Evolutionary conservation across 2,888 invertebrate genomes (phyloP), one percentile per base, ranked within the genome.

Genomic region (Apamea epomidion): DNA sequence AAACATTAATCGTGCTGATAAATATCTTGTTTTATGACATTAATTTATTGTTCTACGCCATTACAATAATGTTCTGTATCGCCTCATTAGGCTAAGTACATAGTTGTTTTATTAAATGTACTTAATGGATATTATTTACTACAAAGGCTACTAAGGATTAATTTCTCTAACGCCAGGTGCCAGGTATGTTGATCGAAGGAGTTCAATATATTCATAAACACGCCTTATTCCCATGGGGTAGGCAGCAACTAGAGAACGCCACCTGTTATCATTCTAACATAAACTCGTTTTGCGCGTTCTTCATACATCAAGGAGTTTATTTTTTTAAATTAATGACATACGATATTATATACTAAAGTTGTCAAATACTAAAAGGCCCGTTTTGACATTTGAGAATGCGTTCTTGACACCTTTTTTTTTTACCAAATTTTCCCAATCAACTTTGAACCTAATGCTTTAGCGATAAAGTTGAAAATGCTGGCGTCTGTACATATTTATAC

Each of bases 1-100:
- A 25, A 78, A 85, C 85, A 89, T 89, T 89, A 85, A 82, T 90
- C 80, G 80, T 64, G 25, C 18, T 73, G 87, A 88, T 88, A 81
- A 58, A 58, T 73, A 89, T 88, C 88, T 83, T 37, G 72, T 84
- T 79, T 54, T 69, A 58, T 51, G 77, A 82, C 81, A 74, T 65
- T 89, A 62, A 85, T 90, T 80, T 76, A 89, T 86, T 81, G 76
- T 76, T 60, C 37, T 73, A 60, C 18, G 51, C 25, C 32, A 69
- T n/a, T 81, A 69, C 29, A 65, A 60, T 85, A 81, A 54, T 58
- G 60, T 60, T 71, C 25, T 32, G 2, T 54, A 58, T 78, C n/a
- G 4, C 58, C 37, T 79, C 60, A 42, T 79, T 79, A 54, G n/a
- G 6, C 32, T 45, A 45, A 51, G 72, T 64, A 32, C 32, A 32